Evolutionary conservation across 2,797 vertebrate genomes (phyloP).

Genomic region (Acipenser ruthenus): DNA sequence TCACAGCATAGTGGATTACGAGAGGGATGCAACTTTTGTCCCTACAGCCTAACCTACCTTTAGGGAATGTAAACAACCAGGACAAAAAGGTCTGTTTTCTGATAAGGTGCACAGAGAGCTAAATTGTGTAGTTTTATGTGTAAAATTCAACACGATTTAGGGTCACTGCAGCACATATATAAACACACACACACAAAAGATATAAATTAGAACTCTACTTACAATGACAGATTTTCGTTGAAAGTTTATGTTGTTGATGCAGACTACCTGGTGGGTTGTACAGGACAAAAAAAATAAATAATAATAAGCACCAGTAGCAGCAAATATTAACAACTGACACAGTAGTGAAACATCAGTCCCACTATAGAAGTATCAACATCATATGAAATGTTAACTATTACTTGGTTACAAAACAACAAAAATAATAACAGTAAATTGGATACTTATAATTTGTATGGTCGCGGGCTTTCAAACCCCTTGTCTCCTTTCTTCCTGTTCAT

Average conservation of each 20-base stretch:
- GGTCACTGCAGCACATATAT: background rate
- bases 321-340: background rate
- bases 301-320: conserved; percentile 10
- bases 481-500: conserved; percentile 97
- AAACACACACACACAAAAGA: background rate
- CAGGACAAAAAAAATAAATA: conserved; percentile 27
- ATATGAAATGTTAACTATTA: too few relatives aligned
- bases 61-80: too few relatives aligned
- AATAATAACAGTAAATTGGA: conserved; percentile 21
- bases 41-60: too few relatives aligned
- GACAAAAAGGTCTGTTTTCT: too few relatives aligned
- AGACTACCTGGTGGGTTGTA: conserved; percentile 95
- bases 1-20: too few relatives aligned
- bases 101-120: too few relatives aligned
- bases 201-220: conserved; percentile 51
- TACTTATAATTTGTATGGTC: conserved; percentile 99
- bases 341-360: too few relatives aligned
- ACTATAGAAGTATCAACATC: too few relatives aligned
- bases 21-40: too few relatives aligned
- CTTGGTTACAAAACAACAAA: too few relatives aligned
- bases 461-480: conserved; percentile 94
- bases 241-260: conserved; percentile 97
- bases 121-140: too few relatives aligned
- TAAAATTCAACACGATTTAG: too few relatives aligned
- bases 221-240: conserved; percentile 96